These are phyloP conservation scores for Macquaria australasica DNA, from an alignment of 2,113 vertebrate genomes.

Conservation along the genomic window DNA sequence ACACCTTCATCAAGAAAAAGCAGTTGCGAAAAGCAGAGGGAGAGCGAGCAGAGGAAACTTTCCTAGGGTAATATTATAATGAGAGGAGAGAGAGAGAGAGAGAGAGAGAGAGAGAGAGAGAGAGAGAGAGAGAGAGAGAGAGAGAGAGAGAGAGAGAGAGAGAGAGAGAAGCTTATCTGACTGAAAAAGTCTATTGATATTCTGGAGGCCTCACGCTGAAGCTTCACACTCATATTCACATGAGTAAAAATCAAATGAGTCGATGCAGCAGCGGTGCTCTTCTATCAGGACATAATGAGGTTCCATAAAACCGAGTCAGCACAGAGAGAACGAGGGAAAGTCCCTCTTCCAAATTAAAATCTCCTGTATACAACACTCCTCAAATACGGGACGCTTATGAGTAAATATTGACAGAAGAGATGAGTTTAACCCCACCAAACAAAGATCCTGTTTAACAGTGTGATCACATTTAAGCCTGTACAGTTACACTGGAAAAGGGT, in stretches of 20 bases:
- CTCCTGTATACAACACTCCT: background rate
- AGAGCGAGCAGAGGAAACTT: conserved; percentile 48
- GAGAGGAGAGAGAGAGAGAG: conserved; percentile 28
- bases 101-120: conserved; percentile 4
- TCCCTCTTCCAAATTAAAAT: conserved; percentile 38
- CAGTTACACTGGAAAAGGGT: background rate
- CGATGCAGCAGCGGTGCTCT: conserved; percentile 41
- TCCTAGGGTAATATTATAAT: conserved; percentile 54
- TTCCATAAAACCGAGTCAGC: conserved; percentile 32
- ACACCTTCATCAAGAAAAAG: conserved; percentile 12
- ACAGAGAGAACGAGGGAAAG: conserved; percentile 10
- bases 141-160: conserved; percentile 26
- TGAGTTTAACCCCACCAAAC: background rate
- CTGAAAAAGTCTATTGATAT: conserved; percentile 71
- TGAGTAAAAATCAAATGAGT: conserved; percentile 68
- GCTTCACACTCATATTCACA: conserved; percentile 63
- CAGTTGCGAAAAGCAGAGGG: conserved; percentile 8
- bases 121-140: conserved; percentile 17
- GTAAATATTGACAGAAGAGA: conserved; percentile 25
- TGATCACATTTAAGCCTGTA: background rate
- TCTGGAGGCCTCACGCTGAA: conserved; percentile 57
- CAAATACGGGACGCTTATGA: conserved; percentile 7
- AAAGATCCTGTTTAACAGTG: background rate
- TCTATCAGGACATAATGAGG: conserved; percentile 50
- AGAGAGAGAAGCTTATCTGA: conserved; percentile 48